Base-by-base conservation (phyloP, 2,113 vertebrate genomes). In the Ptyas mucosa region DNA sequence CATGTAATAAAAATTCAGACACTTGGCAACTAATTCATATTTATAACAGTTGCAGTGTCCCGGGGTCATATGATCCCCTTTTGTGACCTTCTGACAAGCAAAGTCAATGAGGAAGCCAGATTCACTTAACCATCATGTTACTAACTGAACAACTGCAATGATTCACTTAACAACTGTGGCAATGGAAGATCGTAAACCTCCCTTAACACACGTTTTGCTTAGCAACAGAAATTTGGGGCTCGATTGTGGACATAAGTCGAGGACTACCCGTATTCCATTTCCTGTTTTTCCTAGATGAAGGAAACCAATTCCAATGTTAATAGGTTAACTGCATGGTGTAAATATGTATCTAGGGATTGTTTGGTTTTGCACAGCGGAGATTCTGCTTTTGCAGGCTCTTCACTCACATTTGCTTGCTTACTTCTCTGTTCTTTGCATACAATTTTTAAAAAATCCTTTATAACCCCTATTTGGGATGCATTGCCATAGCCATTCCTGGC, bases 401-500 rank as follows among this genome's bases (percentile, higher is more conserved):
- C n/a, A 39, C 39, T 39, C 69, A 34, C 15, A 15, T 81, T 81
- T 81, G n/a, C 34, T 39, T 21, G 69, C 18, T 81, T 39, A 34
- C 34, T 81, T 81, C 69, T 39, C 18, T 81, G 15, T 81, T 69
- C 69, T 81, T 81, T 39, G 18, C 34, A 81, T 20, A 81, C 34
- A 20, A 39, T 81, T 39, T 34, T 43, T 43, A 39, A 34, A 81
- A 75, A 14, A n/a, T 0, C 64, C 5, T 34, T 34, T n/a, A 29
- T n/a, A 52, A 49, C 2, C 5, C 86, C 8, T n/a, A n/a, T 54
- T 95, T 91, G 14, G 91, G 5, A n/a, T 29, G 64, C 91, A 55
- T 86, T 97, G 96, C 93, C 96, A 69, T 97, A 95, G 90, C 96
- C 81, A 89, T 34, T 61, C 6, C 1, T 85, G 81, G 95, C 97